phyloP scores from a whole-genome alignment of 1,140 invertebrate genomes.

The Limonius californicus region DNA sequence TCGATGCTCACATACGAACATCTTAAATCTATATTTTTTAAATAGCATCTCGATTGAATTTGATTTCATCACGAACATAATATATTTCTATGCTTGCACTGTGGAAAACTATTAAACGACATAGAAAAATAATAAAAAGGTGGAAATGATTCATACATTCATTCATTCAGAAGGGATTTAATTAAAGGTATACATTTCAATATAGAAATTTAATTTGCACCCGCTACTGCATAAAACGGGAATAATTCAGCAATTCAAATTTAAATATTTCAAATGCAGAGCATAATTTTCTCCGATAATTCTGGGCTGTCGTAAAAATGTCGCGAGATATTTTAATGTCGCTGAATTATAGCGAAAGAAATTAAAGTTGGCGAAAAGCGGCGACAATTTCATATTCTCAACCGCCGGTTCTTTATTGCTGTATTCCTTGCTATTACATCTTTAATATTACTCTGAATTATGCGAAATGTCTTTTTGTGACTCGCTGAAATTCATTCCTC shows the following conservation, averaged over 20 bases:
- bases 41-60: too few relatives aligned
- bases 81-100: too few relatives aligned
- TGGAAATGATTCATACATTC: too few relatives aligned
- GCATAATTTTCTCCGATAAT: constrained; percentile 37
- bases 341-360: constrained; percentile 44
- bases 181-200: neutral
- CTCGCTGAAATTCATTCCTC: constrained; percentile 11
- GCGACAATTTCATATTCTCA: constrained; percentile 43
- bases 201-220: neutral
- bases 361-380: constrained; percentile 36
- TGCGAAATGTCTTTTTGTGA: constrained; percentile 15
- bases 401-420: constrained; percentile 40
- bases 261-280: constrained; percentile 42
- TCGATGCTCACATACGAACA: too few relatives aligned
- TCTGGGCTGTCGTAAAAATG: constrained; percentile 40
- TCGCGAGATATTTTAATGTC: constrained; percentile 44
- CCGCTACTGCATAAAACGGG: neutral
- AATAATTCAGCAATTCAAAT: constrained; percentile 37
- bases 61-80: too few relatives aligned
- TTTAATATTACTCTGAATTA: constrained; percentile 33
- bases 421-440: constrained; percentile 42
- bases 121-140: too few relatives aligned
- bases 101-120: too few relatives aligned
- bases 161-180: neutral
- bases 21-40: too few relatives aligned